A percentile compares a stretch with the other conserved stretches of the same genome.
phyloP scores from a whole-genome alignment of 53 echinoderm and acorn worm species.

The Crossaster papposus region DNA sequence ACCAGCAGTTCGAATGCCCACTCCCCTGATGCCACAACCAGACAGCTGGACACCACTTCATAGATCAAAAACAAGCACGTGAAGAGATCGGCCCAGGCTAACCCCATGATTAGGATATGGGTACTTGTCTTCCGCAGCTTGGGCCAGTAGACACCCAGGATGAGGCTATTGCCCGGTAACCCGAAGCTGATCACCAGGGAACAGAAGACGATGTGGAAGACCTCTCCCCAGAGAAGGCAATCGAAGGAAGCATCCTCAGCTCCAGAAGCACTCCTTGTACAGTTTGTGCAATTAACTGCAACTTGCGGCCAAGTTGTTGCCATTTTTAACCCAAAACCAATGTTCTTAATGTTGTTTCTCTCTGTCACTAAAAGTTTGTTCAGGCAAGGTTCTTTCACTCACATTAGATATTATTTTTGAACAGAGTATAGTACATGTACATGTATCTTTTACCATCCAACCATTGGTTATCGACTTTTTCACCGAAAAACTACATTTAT shows the following conservation, averaged over 20 bases:
- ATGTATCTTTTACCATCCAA: too few relatives aligned
- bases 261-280: not conserved
- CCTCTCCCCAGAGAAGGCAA: constrained; percentile 3
- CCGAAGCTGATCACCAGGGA: constrained; percentile 22
- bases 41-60: not conserved
- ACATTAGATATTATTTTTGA: too few relatives aligned
- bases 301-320: not conserved
- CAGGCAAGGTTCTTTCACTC: too few relatives aligned
- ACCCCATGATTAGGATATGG: constrained; percentile 25
- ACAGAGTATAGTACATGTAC: too few relatives aligned
- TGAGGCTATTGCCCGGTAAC: constrained; percentile 43
- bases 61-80: not conserved
- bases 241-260: not conserved
- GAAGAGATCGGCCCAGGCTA: constrained; percentile 22
- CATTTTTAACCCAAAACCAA: not conserved
- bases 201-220: not conserved
- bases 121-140: constrained; percentile 27
- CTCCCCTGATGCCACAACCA: not conserved
- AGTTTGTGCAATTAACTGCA: not conserved
- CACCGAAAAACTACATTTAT: too few relatives aligned
- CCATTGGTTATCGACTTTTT: too few relatives aligned
- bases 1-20: not conserved
- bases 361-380: not conserved
- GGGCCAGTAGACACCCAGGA: constrained; percentile 40
- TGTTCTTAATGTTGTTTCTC: not conserved